Percentiles rank a stretch among this genome's conserved stretches.
Conservation (phyloP, 2,797 vertebrate genomes). For the Gymnodraco acuticeps region DNA sequence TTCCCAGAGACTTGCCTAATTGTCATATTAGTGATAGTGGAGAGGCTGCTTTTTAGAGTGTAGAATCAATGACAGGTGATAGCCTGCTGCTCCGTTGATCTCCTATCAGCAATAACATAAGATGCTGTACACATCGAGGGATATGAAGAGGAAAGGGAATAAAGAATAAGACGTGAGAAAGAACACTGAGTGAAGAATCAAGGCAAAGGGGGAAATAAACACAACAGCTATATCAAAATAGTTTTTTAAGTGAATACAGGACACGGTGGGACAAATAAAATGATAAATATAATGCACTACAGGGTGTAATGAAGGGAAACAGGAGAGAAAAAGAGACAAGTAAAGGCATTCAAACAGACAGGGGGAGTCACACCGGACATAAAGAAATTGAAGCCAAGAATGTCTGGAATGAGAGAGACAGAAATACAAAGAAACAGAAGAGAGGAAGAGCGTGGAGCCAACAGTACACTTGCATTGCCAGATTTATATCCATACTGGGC, state of each 20-base stretch:
- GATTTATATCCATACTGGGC: constrained; percentile 59
- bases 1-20: constrained; percentile 60
- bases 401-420: constrained; percentile 64
- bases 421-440: constrained; percentile 60
- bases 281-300: constrained; percentile 56
- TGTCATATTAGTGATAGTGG: constrained; percentile 56
- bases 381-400: constrained; percentile 71
- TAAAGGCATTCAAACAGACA: constrained; percentile 56
- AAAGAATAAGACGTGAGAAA: constrained; percentile 30
- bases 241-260: constrained; percentile 30
- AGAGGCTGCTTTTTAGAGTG: constrained; percentile 67
- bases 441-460: constrained; percentile 64
- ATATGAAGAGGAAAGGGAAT: constrained; percentile 31
- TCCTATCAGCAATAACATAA: constrained; percentile 49
- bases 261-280: constrained; percentile 49
- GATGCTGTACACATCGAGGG: constrained; percentile 18
- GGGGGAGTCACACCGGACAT: constrained; percentile 65
- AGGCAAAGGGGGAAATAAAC: constrained; percentile 45
- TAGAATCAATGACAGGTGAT: constrained; percentile 71
- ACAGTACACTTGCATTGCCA: constrained; percentile 46
- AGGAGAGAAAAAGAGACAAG: constrained; percentile 65
- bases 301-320: constrained; percentile 51
- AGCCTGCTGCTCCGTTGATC: constrained; percentile 47
- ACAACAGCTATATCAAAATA: constrained; percentile 13
- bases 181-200: constrained; percentile 34